Percentiles rank a stretch among this genome's conserved stretches.
phyloP scores from a whole-genome alignment of 2,113 vertebrate species.

The Calcarius ornatus region DNA sequence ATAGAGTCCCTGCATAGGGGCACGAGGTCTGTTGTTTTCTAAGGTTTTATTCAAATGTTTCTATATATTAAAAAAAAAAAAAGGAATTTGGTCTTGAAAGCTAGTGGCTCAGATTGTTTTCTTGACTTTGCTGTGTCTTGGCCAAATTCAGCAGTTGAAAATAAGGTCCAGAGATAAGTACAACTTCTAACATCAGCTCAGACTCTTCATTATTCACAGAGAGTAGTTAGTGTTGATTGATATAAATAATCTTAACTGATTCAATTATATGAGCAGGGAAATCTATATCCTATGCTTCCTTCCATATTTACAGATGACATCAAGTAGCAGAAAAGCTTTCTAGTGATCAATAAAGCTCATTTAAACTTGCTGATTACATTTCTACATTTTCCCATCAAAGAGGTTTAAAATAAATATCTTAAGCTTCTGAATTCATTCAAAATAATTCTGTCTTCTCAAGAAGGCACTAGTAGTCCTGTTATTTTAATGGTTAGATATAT shows the following conservation, averaged over 20 bases:
- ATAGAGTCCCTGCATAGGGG: neutral
- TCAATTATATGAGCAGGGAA: neutral
- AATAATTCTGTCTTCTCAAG: neutral
- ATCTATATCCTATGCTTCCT: conserved; percentile 1
- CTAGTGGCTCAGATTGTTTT: neutral
- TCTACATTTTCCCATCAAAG: neutral
- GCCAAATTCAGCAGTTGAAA: neutral
- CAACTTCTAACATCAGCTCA: neutral
- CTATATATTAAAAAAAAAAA: neutral
- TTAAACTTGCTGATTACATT: conserved; percentile 4
- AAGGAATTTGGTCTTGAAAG: neutral
- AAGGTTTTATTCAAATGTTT: neutral
- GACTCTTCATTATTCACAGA: neutral
- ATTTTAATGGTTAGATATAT: neutral
- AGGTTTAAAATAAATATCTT: neutral
- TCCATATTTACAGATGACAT: conserved; percentile 12
- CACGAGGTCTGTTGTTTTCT: neutral
- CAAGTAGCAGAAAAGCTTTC: neutral
- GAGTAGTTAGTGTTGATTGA: neutral
- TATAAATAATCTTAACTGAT: conserved; percentile 15
- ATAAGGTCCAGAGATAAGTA: neutral
- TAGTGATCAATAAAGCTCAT: conserved; percentile 27
- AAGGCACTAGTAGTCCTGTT: neutral
- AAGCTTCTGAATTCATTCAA: neutral
- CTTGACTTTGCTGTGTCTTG: neutral